A percentile compares a stretch with the other conserved stretches of the same genome.
Evolutionary conservation across 2,888 invertebrate species (phyloP).

Genomic region (Pammene fasciana): DNA sequence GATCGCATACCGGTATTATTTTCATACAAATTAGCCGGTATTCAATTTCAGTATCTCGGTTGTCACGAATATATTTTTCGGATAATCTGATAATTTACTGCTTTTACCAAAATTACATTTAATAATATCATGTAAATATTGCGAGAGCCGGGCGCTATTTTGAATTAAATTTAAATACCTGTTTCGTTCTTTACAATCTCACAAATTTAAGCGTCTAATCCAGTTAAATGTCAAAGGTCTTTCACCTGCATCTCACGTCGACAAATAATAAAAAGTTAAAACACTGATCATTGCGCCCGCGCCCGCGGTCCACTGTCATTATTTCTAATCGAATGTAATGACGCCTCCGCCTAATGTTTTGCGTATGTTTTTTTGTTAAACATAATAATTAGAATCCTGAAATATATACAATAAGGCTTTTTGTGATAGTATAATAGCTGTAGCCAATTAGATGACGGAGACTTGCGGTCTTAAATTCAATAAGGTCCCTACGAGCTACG

Average conservation of each 20-base stretch:
- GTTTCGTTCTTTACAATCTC: too few relatives aligned
- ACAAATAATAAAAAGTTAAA: constrained; percentile 16
- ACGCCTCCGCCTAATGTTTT: constrained; percentile 37
- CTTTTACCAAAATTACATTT: too few relatives aligned
- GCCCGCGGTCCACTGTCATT: constrained; percentile 41
- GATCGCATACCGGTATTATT: too few relatives aligned
- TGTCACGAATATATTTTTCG: too few relatives aligned
- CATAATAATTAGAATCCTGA: constrained; percentile 35
- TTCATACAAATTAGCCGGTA: too few relatives aligned
- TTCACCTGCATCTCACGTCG: constrained; percentile 35
- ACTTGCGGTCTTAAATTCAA: constrained; percentile 4
- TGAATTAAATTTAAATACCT: too few relatives aligned
- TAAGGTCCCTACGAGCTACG: not conserved
- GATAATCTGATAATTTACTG: too few relatives aligned
- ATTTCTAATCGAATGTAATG: constrained; percentile 42
- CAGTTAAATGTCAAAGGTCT: constrained; percentile 27
- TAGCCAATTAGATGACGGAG: constrained; percentile 31
- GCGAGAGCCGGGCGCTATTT: too few relatives aligned
- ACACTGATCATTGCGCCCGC: constrained; percentile 30
- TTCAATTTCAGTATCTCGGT: too few relatives aligned
- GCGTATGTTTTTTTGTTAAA: constrained; percentile 32
- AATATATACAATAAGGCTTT: constrained; percentile 36
- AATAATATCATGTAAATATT: too few relatives aligned
- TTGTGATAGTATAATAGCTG: constrained; percentile 35
- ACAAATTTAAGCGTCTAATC: not conserved